phyloP scores from a whole-genome alignment of 2,113 vertebrate genomes.

The Macaca mulatta region DNA sequence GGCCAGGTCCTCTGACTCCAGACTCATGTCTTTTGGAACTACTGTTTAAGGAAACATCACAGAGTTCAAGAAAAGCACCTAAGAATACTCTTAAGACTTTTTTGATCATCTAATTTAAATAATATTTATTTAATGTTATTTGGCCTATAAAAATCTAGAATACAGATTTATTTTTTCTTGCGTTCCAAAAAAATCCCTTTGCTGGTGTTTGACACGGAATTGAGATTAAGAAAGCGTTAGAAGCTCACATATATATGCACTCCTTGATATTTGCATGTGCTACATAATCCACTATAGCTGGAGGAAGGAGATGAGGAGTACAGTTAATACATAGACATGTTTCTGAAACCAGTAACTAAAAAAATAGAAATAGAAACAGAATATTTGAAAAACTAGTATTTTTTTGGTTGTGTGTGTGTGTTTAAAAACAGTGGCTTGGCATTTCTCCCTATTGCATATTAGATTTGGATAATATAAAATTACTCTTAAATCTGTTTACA shows the following conservation, averaged over 20 bases:
- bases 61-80: background rate
- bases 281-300: rapidly evolving
- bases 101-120: background rate
- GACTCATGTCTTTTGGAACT: background rate
- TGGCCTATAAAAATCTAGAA: background rate
- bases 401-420: background rate
- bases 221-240: background rate
- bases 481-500: background rate
- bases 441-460: slow-evolving; percentile 2
- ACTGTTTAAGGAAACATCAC: background rate
- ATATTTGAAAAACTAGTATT: background rate
- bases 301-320: rapidly evolving
- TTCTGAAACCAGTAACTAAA: background rate
- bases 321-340: background rate
- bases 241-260: background rate
- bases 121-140: background rate
- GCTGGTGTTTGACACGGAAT: background rate
- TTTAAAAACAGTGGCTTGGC: background rate
- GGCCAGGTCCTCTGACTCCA: background rate
- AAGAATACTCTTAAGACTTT: background rate
- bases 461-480: slow-evolving; percentile 41
- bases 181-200: background rate
- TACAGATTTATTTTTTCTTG: background rate
- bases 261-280: background rate
- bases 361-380: background rate